A percentile compares a stretch with the other conserved stretches of the same genome.
Conservation (phyloP, 2,797 vertebrate species). For the Amphiprion clarkii region DNA sequence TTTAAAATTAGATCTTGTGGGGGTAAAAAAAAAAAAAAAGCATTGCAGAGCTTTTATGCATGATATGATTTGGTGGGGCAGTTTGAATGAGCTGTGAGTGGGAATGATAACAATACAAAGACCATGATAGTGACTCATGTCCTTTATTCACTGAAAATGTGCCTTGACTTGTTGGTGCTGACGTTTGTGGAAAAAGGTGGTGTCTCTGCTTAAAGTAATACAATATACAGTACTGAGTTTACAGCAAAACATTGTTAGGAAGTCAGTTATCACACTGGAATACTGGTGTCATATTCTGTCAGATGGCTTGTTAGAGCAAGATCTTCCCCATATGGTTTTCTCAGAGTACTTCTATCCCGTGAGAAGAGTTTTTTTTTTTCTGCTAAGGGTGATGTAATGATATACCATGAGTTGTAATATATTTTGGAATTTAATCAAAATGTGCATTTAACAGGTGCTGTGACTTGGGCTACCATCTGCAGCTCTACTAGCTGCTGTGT, state of each 20-base stretch:
- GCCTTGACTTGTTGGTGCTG: background rate
- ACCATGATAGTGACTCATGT: constrained; percentile 4
- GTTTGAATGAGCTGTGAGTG: constrained; percentile 25
- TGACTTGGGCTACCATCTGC: background rate
- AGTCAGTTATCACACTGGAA: background rate
- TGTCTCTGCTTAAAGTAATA: constrained; percentile 3
- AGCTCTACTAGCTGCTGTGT: background rate
- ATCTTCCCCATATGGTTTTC: constrained; percentile 7
- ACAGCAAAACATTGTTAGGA: too few species aligned
- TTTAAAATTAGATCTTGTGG: constrained; percentile 27
- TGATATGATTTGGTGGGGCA: constrained; percentile 28
- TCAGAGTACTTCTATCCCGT: background rate
- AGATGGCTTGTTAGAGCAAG: background rate
- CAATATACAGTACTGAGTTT: background rate
- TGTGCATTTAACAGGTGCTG: background rate
- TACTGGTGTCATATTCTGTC: background rate
- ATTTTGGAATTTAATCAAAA: constrained; percentile 12
- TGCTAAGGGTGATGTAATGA: constrained; percentile 21
- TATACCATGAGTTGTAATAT: constrained; percentile 7
- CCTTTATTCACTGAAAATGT: constrained; percentile 29
- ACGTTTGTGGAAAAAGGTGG: background rate
- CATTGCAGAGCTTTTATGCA: constrained; percentile 23
- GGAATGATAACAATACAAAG: constrained; percentile 34
- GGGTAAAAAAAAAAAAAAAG: background rate
- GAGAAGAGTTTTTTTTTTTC: background rate